Conservation (phyloP, 2,888 invertebrate species). For the Pterostichus madidus region DNA sequence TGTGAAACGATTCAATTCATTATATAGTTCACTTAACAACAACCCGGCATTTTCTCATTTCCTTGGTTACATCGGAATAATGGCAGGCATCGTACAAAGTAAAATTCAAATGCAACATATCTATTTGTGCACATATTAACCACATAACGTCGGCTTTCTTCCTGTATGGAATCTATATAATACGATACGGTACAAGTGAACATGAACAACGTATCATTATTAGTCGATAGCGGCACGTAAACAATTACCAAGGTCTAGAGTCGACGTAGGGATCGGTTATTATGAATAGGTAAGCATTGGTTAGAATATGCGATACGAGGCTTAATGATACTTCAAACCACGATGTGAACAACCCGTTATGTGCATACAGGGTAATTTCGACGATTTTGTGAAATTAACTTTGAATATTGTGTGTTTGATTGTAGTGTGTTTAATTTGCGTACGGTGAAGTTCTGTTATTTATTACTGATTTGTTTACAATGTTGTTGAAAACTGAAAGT, state of each 20-base stretch:
- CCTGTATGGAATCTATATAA: slow-evolving; percentile 23
- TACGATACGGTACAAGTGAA: slow-evolving; percentile 1
- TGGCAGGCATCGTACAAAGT: no score
- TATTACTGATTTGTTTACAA: slow-evolving; percentile 51
- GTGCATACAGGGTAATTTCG: slow-evolving; percentile 36
- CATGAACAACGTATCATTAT: slow-evolving; percentile 25
- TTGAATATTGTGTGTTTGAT: slow-evolving; percentile 10
- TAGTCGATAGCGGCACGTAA: slow-evolving; percentile 38
- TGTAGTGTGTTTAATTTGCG: slow-evolving; percentile 12
- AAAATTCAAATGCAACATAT: no score
- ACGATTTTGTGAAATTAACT: slow-evolving; percentile 27
- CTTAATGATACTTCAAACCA: slow-evolving; percentile 26
- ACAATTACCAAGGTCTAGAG: slow-evolving; percentile 40
- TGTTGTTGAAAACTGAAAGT: slow-evolving; percentile 41
- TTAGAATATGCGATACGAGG: slow-evolving; percentile 38
- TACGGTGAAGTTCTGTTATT: slow-evolving; percentile 43
- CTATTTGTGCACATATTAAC: neutral
- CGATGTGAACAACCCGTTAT: slow-evolving; percentile 36
- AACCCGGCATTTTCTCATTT: neutral
- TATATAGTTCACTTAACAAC: neutral
- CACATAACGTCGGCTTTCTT: slow-evolving; percentile 2
- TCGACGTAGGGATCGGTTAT: slow-evolving; percentile 34
- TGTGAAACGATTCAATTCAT: neutral
- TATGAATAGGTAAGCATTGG: slow-evolving; percentile 41
- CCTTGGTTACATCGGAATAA: neutral